A percentile compares a stretch with the other conserved stretches of the same genome.
phyloP scores from a whole-genome alignment of 2,888 invertebrate species.

The Acleris cristana region DNA sequence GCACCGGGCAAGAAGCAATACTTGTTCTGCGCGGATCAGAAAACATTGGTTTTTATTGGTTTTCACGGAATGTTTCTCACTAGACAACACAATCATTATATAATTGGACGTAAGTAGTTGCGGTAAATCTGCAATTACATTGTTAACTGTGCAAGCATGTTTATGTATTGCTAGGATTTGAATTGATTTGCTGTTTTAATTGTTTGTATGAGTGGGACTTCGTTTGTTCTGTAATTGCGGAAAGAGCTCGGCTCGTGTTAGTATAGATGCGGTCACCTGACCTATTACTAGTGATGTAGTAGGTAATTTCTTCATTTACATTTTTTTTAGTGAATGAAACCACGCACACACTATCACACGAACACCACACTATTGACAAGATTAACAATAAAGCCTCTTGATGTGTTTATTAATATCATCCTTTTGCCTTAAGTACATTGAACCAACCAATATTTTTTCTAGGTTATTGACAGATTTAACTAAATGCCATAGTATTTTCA shows the following conservation, averaged over 20 bases:
- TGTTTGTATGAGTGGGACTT: background rate
- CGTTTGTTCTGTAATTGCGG: background rate
- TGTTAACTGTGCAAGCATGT: constrained; percentile 9
- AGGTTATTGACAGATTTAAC: too few species aligned
- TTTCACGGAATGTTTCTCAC: constrained; percentile 23
- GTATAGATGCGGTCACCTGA: too few species aligned
- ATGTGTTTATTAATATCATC: too few species aligned
- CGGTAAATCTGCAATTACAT: constrained; percentile 21
- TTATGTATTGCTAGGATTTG: constrained; percentile 15
- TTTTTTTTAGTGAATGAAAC: too few species aligned
- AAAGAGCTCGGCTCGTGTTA: background rate
- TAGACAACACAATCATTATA: constrained; percentile 15
- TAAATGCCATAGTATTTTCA: too few species aligned
- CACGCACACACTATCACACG: too few species aligned
- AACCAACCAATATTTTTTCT: too few species aligned
- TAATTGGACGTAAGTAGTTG: constrained; percentile 17
- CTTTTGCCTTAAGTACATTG: too few species aligned
- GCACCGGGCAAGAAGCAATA: constrained; percentile 6
- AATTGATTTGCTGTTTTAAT: constrained; percentile 1
- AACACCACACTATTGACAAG: too few species aligned
- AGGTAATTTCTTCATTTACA: too few species aligned
- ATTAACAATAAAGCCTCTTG: too few species aligned
- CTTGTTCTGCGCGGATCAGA: background rate
- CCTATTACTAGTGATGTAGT: too few species aligned
- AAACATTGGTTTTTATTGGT: constrained; percentile 17